Percentiles rank a stretch among this genome's conserved stretches.
phyloP scores from a whole-genome alignment of 2,888 invertebrate species.

The Parelbella ahira region DNA sequence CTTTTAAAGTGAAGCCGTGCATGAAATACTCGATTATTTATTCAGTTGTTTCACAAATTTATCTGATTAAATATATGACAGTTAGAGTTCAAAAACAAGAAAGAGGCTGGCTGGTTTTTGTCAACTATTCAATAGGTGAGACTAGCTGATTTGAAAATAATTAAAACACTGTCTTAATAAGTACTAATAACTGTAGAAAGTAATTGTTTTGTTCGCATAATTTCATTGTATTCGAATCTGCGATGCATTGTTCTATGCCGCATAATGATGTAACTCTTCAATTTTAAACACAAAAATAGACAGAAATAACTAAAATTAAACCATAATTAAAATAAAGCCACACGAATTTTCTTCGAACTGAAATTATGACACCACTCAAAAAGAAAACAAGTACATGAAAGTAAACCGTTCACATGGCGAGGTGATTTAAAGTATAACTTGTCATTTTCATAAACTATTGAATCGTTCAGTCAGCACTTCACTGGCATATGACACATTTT shows the following conservation, averaged over 20 bases:
- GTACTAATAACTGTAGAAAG: background rate
- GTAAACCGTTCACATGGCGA: conserved; percentile 64
- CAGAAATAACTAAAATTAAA: conserved; percentile 3
- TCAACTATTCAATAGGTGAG: too few relatives aligned
- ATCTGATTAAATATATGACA: too few relatives aligned
- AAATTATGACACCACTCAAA: conserved; percentile 70
- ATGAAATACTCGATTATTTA: conserved; percentile 9
- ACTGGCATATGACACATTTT: conserved; percentile 75
- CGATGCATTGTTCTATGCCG: conserved; percentile 2
- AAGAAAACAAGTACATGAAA: conserved; percentile 50
- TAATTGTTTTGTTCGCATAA: background rate
- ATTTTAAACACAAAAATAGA: conserved; percentile 1
- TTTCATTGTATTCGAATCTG: background rate
- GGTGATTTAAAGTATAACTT: conserved; percentile 40
- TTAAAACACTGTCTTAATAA: too few relatives aligned
- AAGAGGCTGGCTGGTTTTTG: too few relatives aligned
- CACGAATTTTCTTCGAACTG: conserved; percentile 38
- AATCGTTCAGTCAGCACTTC: conserved; percentile 57
- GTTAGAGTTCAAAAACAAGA: too few relatives aligned
- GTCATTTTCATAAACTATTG: conserved; percentile 41
- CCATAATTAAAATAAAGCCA: conserved; percentile 13
- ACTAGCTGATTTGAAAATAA: too few relatives aligned
- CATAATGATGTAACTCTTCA: conserved; percentile 17
- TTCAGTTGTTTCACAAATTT: conserved; percentile 17
- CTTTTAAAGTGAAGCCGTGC: conserved; percentile 15